Conservation (phyloP, 2,797 vertebrate genomes). For the Xyrichtys novacula region DNA sequence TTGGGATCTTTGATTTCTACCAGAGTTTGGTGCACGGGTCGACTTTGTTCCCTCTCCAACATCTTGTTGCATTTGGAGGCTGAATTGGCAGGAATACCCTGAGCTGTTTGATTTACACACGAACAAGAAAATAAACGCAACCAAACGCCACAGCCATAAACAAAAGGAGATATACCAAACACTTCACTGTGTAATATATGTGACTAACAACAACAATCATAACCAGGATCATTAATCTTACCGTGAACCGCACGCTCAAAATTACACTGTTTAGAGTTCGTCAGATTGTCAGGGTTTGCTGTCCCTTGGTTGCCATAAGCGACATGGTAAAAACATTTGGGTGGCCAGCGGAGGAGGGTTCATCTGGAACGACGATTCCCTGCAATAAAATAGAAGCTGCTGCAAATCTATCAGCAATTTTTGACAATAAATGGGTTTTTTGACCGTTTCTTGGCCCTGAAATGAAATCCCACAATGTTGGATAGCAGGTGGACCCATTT, state of each 20-base stretch:
- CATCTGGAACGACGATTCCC: constrained; percentile 14
- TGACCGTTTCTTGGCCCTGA: constrained; percentile 25
- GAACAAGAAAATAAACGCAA: constrained; percentile 63
- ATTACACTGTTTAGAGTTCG: constrained; percentile 43
- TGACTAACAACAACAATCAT: constrained; percentile 51
- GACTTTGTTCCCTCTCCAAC: constrained; percentile 31
- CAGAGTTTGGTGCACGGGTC: constrained; percentile 3
- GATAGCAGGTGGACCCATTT: constrained; percentile 32
- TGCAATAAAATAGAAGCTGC: constrained; percentile 18
- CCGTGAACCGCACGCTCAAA: neutral
- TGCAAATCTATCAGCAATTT: constrained; percentile 45
- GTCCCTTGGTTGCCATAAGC: constrained; percentile 44
- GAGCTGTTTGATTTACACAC: constrained; percentile 41
- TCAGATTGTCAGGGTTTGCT: constrained; percentile 36
- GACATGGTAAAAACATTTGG: constrained; percentile 30
- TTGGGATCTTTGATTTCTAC: constrained; percentile 3
- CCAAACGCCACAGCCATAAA: constrained; percentile 60
- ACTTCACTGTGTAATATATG: constrained; percentile 41
- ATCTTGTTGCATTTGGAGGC: constrained; percentile 55
- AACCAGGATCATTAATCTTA: constrained; percentile 45
- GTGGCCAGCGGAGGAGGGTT: constrained; percentile 25
- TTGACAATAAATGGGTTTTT: constrained; percentile 23
- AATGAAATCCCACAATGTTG: constrained; percentile 39
- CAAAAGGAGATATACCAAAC: constrained; percentile 55
- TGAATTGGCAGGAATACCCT: constrained; percentile 48